Evolutionary conservation across 2,113 vertebrate species (phyloP), one percentile per base, ranked within the genome.

Genomic region (Addax nasomaculatus): DNA sequence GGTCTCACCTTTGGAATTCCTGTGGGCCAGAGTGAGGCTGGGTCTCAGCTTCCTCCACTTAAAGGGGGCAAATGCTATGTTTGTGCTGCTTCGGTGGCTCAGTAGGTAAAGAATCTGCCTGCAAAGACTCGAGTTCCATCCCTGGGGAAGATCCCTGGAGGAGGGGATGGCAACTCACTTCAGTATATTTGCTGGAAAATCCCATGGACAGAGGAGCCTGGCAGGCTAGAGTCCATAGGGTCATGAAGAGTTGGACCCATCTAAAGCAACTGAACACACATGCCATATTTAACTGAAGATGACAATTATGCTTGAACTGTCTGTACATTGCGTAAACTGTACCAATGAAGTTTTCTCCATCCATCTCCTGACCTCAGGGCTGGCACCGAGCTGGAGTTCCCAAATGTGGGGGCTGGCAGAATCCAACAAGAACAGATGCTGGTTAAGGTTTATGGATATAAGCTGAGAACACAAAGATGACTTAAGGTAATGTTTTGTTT

Each of bases 401-500:
- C 45, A 39, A 15, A 36, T 16, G 21, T 14, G 17, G 11, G 25
- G 25, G 29, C 0, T 3, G 39, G 55, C 12, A 86, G 60, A 30
- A 23, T 1, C 47, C 7, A n/a, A 5, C 8, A 73, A 47, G 29
- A 25, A 23, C 43, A 47, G 43, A 19, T 17, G 33, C 12, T 17
- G 16, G 27, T 5, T 19, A 17, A 8, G 2, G n/a, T 2, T 25
- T 45, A n/a, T 3, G 0, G 4, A 16, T 25, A 16, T 19, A 7
- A 17, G 12, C 5, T 10, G 13, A 53, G 55, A 45, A 30, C 2
- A 21, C 49, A 30, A 30, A 76, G 53, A 45, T 36, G 16, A 14
- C 9, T 49, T 62, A 23, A 67, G 8, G 49, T 9, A 16, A 11
- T 3, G 1, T 12, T 30, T 64, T 17, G 79, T 5, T 25, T 33